Base-by-base conservation (phyloP, 1,140 invertebrate species). In the Magallana ariakensis region DNA sequence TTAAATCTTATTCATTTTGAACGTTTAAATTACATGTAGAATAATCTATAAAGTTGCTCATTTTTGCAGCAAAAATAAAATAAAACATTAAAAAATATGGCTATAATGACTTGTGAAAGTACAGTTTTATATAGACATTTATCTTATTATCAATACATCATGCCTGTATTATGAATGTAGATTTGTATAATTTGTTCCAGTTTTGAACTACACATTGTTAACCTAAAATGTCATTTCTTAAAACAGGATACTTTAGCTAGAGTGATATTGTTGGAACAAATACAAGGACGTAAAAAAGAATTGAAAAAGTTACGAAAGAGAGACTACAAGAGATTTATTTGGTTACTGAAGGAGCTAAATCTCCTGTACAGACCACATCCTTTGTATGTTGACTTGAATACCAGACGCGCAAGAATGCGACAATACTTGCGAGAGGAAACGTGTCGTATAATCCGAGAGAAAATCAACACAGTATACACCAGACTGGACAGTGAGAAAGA, bases 251-350 rank as follows among this genome's bases (percentile, higher is more conserved):
- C 92, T 87, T 91, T 89, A 85, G 90, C 94, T 4, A 97, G 96
- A 94, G 94, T 95, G 8, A 90, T 90, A 55, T 95, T 97, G 33
- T 96, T 97, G 92, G 96, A 97, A 93, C 91, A 96, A 4, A 98
- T 98, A 83, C 96, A 97, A 33, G 96, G 96, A 92, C 95, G 97
- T 80, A 97, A 96, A 90, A 97, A 97, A 92, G 94, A 95, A 55
- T 92, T 98, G 5, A 97, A 96, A 90, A 94, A 95, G 85, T 93
- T 98, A 26, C 94, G 97, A 55, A 94, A 95, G 58, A 96, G 95
- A 94, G 97, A 98, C 93, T 98, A 98, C 93, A 97, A 96, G 90
- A 96, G 96, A 80, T 98, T 97, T 93, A 97, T 98, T 94, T 98
- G 97, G 97, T 90, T 98, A n/a, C 91, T 98, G 10, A 97, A 98